Evolutionary conservation across 2,888 invertebrate species (phyloP).

Genomic region (Drosophila sordidapex): DNA sequence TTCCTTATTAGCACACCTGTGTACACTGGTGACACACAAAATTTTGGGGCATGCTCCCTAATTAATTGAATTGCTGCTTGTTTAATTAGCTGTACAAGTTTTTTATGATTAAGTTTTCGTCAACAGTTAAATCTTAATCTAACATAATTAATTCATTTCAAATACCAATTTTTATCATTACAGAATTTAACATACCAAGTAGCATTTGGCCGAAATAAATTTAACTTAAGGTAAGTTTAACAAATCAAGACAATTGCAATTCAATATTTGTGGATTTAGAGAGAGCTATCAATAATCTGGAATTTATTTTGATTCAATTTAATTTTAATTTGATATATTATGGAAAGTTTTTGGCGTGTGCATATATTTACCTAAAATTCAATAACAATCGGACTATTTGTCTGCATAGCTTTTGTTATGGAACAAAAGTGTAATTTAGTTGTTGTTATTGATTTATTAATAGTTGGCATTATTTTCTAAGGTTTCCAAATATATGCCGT

Average conservation of each 20-base stretch:
- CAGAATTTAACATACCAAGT: conserved; percentile 41
- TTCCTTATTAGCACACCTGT: conserved; percentile 72
- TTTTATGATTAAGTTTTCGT: conserved; percentile 55
- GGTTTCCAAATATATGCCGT: background rate
- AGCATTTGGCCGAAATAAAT: conserved; percentile 13
- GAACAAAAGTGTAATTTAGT: background rate
- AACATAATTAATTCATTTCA: conserved; percentile 53
- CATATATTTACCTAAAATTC: background rate
- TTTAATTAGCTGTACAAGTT: conserved; percentile 69
- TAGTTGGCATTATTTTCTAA: background rate
- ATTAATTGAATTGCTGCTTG: conserved; percentile 78
- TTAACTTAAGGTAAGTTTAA: conserved; percentile 33
- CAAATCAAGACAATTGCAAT: background rate
- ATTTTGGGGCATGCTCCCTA: conserved; percentile 28
- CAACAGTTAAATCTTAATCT: conserved; percentile 44
- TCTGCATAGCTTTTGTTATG: background rate
- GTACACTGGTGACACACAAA: conserved; percentile 45
- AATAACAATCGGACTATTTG: background rate
- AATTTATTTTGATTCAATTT: too few relatives aligned
- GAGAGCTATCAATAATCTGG: background rate
- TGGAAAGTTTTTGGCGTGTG: too few relatives aligned
- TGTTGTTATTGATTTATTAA: background rate
- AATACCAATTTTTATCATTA: conserved; percentile 35
- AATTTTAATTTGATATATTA: background rate
- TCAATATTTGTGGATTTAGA: background rate